Base-by-base conservation (phyloP, 1,140 invertebrate genomes). In the Camponotus pennsylvanicus region DNA sequence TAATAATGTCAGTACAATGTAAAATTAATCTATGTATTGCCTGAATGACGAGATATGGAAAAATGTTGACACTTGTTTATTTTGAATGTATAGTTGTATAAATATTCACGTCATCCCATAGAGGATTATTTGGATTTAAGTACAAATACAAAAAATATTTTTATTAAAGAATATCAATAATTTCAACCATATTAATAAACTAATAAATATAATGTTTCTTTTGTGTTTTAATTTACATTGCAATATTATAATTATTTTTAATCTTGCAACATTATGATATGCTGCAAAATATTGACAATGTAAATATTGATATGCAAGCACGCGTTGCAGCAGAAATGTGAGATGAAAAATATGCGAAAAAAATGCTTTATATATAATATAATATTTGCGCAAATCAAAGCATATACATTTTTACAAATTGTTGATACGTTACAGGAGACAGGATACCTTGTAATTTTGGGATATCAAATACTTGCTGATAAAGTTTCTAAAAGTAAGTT, bases 401-500 rank as follows among this genome's bases (percentile, higher is more conserved):
- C n/a, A 57, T 34, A 61, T 40, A 42, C 37, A 32, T 79, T 40
- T n/a, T 79, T 70, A 69, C 9, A 80, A 61, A 0, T 69, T 42
- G 27, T 69, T 42, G 27, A 40, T 61, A 5, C 76, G 15, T 83
- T 84, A 63, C 59, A 84, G 80, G 71, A 84, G 57, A 1, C 42
- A 64, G 71, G 15, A 52, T 13, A 37, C 1, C 11, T 64, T 82
- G 11, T 45, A 61, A 71, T 71, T 37, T 82, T 2, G 45, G 37
- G 13, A 61, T 45, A 55, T 21, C n/a, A 37, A 3, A 27, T 42
- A 76, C 13, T 49, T 8, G 4, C 34, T 63, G 42, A 66, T 78
- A 78, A 78, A 76, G 32, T 40, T 63, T n/a, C 2, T 27, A 11
- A 73, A 84, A 32, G 71, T 84, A 84, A 84, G 55, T 76, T 37